These are phyloP conservation scores for Allolobophora icterica DNA, from an alignment of 2,888 invertebrate genomes.

Conservation along the genomic window DNA sequence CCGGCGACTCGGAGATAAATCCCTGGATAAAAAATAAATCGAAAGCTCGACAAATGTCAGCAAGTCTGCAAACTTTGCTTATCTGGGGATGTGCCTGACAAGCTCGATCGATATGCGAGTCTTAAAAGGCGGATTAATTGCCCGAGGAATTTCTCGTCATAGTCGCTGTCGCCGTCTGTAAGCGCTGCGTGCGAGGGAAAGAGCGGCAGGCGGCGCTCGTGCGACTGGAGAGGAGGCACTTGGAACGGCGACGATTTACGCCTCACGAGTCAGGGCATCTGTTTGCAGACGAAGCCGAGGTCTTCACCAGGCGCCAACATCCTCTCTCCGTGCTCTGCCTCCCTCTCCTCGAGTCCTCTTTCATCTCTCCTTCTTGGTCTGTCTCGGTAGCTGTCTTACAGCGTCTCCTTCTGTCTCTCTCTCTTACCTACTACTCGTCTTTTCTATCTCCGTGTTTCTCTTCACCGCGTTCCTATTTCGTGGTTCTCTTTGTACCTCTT, in stretches of 20 bases:
- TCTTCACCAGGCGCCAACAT: neutral
- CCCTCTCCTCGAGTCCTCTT: neutral
- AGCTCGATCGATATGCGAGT: neutral
- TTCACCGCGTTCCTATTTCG: no score
- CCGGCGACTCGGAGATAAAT: neutral
- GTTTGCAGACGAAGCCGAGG: constrained; percentile 8
- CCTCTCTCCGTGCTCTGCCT: neutral
- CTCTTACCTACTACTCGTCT: no score
- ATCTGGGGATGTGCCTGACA: neutral
- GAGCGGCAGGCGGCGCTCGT: neutral
- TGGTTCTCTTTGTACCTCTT: no score
- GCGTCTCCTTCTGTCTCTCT: no score
- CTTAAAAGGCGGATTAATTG: constrained; percentile 12
- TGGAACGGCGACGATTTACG: neutral
- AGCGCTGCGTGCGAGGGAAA: no score
- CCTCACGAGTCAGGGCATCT: constrained; percentile 10
- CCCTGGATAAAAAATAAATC: constrained; percentile 11
- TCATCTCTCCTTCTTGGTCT: neutral
- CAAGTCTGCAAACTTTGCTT: constrained; percentile 2
- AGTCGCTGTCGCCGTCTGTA: neutral
- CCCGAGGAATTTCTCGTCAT: neutral
- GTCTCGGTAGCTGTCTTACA: neutral
- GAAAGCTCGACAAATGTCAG: neutral
- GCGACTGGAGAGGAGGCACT: neutral
- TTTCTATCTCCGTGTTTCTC: no score